These are phyloP conservation scores for Riparia riparia DNA, from an alignment of 2,113 vertebrate species.

Conservation along the genomic window DNA sequence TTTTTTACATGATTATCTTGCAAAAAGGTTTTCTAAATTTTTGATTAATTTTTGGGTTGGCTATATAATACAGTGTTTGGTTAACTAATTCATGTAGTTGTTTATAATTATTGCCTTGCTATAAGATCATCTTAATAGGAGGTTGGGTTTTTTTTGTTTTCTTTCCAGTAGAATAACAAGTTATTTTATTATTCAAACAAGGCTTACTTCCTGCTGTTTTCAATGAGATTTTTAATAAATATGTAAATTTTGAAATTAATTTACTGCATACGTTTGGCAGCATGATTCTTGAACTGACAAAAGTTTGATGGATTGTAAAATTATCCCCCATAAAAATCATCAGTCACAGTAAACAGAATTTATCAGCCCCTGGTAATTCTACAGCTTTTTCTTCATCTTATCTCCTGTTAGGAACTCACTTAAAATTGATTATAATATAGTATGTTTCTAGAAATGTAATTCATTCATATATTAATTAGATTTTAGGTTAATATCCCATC, in stretches of 20 bases:
- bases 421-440: slow-evolving; percentile 81
- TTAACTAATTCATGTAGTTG: slow-evolving; percentile 74
- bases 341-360: slow-evolving; percentile 76
- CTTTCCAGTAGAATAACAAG: slow-evolving; percentile 76
- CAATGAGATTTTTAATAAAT: slow-evolving; percentile 84
- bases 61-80: slow-evolving; percentile 64
- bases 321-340: slow-evolving; percentile 79
- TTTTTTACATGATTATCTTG: slow-evolving; percentile 45
- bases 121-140: slow-evolving; percentile 73
- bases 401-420: slow-evolving; percentile 76
- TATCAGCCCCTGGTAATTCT: slow-evolving; percentile 77
- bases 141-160: slow-evolving; percentile 53
- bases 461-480: slow-evolving; percentile 83
- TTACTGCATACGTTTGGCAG: slow-evolving; percentile 77
- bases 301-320: slow-evolving; percentile 81
- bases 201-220: slow-evolving; percentile 79
- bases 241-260: slow-evolving; percentile 85
- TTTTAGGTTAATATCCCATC: slow-evolving; percentile 83
- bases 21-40: slow-evolving; percentile 15
- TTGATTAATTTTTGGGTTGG: slow-evolving; percentile 60
- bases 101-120: slow-evolving; percentile 73
- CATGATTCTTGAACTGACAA: slow-evolving; percentile 78
- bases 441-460: slow-evolving; percentile 74
- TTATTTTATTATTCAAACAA: slow-evolving; percentile 81
- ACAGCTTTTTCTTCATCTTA: slow-evolving; percentile 79